Evolutionary conservation across 2,797 vertebrate genomes (phyloP).

Genomic region (Pogoniulus pusillus): DNA sequence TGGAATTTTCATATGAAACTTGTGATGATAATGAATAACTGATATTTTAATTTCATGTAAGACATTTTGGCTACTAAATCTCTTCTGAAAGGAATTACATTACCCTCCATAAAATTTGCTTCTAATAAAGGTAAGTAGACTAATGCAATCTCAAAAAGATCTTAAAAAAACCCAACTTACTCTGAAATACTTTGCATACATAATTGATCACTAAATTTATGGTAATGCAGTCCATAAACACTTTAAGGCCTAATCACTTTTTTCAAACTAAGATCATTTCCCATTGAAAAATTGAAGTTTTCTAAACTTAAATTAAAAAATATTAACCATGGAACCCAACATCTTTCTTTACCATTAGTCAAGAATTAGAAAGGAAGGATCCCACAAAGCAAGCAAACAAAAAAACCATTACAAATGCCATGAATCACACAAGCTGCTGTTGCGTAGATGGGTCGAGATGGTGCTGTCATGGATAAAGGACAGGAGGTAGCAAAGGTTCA

Average conservation of each 20-base stretch:
- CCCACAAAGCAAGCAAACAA: not conserved
- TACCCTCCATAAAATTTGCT: conserved; percentile 18
- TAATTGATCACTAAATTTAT: conserved; percentile 22
- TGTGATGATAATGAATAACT: conserved; percentile 20
- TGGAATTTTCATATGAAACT: conserved; percentile 40
- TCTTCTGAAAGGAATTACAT: conserved; percentile 44
- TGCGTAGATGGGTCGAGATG: not conserved
- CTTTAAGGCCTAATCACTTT: not conserved
- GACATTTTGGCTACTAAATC: conserved; percentile 26
- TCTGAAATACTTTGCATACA: conserved; percentile 23
- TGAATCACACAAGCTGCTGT: not conserved
- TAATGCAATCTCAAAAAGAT: conserved; percentile 6
- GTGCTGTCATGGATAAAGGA: not conserved
- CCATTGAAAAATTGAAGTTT: not conserved
- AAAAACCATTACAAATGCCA: not conserved
- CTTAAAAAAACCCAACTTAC: not conserved
- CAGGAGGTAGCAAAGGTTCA: not conserved
- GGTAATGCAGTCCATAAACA: not conserved
- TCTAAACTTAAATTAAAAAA: not conserved
- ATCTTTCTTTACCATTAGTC: not conserved
- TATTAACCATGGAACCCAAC: not conserved
- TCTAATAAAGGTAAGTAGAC: conserved; percentile 42
- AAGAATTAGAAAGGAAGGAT: not conserved
- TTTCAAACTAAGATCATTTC: not conserved
- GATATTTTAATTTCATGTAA: conserved; percentile 34